Evolutionary conservation across 2,888 invertebrate species (phyloP), one percentile per base, ranked within the genome.

Genomic region (Bombylius discolor): DNA sequence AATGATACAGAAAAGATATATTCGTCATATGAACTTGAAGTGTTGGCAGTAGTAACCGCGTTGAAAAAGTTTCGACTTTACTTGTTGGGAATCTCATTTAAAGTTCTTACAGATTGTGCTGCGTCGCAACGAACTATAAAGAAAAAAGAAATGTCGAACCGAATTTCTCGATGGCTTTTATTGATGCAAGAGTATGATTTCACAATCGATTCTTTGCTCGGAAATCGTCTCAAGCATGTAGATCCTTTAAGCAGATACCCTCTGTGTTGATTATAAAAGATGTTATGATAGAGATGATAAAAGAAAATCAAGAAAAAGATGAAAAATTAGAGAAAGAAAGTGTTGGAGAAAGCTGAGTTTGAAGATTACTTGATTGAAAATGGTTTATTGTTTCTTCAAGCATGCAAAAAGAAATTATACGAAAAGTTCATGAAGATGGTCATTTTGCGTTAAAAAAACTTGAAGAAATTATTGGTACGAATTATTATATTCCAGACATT

Each of bases 331-430:
- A 36, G 5, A 47, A 14, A 47, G 47, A 31, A 23, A 11, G 12
- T 47, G 5, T 47, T 47, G 11, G 31, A 7, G 31, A 47, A 5
- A 14, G 23, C 5, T 47, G 31, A 47, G 5, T 31, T 47, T 14
- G 23, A 23, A 5, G 14, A 47, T 36, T 36, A 36, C 8, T 6
- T 14, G 12, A 53, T 8, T 55, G 57, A 52, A 50, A 61, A 1
- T 34, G 66, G 5, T 55, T 70, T 7, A 66, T 68, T 0, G 63
- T 72, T 33, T 72, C 72, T 1, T 64, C 61, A 32, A 31, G 32
- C 9, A 67, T 75, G 67, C 63, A 67, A 55, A 57, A 53, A 8
- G 66, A 71, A 55, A 63, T 73, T 3, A 70, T 73, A 5, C 61
- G 60, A 45, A 64, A 57, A n/a, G 62, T 62, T 0, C 71, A 73